Evolutionary conservation across 2,797 vertebrate genomes (phyloP).

Genomic region (Babyrousa celebensis): DNA sequence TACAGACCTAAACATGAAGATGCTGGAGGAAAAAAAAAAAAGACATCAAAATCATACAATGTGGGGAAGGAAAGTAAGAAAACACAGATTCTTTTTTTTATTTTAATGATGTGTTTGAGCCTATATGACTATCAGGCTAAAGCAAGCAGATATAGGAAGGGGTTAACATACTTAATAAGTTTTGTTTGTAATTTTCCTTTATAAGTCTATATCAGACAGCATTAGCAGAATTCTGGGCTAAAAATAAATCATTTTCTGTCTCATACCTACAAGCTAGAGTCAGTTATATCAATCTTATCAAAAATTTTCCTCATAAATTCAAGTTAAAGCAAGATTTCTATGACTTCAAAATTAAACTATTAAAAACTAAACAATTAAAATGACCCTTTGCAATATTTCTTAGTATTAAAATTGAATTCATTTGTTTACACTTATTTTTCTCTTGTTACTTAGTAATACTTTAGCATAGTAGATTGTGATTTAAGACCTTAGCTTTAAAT

Average conservation of each 20-base stretch:
- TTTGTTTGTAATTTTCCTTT: slow-evolving; percentile 37
- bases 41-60: too few species aligned
- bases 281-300: not conserved
- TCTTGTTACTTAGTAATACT: slow-evolving; percentile 82
- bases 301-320: not conserved
- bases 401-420: not conserved
- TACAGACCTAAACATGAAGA: too few species aligned
- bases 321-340: not conserved
- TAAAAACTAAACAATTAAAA: not conserved
- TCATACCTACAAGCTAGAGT: not conserved
- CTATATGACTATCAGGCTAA: too few species aligned
- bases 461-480: slow-evolving; percentile 73
- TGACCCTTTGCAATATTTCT: not conserved
- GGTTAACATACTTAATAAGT: too few species aligned
- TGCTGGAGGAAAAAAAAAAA: too few species aligned
- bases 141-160: too few species aligned
- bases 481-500: slow-evolving; percentile 79
- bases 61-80: too few species aligned
- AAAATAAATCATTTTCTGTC: not conserved
- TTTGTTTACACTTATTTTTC: not conserved
- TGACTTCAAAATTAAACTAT: not conserved
- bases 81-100: too few species aligned
- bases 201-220: slow-evolving; percentile 5
- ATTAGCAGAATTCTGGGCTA: not conserved
- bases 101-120: too few species aligned